phyloP scores from a whole-genome alignment of 2,888 invertebrate species.

The Dastarcus helophoroides region DNA sequence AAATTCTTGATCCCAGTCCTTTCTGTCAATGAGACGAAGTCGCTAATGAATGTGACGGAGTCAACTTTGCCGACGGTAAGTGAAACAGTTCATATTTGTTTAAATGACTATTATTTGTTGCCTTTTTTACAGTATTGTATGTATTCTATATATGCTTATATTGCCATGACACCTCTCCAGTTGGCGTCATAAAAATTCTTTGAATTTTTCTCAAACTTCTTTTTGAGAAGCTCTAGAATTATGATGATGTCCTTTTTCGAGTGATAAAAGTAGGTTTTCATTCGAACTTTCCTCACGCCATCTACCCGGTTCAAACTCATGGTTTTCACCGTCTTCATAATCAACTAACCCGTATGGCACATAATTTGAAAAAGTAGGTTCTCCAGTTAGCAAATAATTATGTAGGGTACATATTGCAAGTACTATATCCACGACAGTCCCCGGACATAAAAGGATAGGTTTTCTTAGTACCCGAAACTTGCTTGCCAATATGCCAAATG shows the following conservation, averaged over 20 bases:
- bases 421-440: slow-evolving; percentile 1
- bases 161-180: slow-evolving; percentile 2
- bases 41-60: too few species aligned
- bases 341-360: not conserved
- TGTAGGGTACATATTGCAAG: too few species aligned
- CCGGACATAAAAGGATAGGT: not conserved
- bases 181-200: slow-evolving; percentile 1
- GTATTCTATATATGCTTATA: slow-evolving; percentile 1
- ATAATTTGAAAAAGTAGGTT: slow-evolving; percentile 1
- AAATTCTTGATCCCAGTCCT: too few species aligned
- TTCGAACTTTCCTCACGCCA: slow-evolving; percentile 1
- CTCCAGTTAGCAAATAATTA: slow-evolving; percentile 1
- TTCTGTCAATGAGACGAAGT: too few species aligned
- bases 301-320: too few species aligned
- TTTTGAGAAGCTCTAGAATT: slow-evolving; percentile 1
- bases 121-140: too few species aligned
- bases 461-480: too few species aligned
- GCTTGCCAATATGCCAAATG: slow-evolving; percentile 1
- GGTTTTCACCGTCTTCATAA: not conserved
- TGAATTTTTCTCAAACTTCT: slow-evolving; percentile 1
- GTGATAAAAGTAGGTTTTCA: slow-evolving; percentile 1
- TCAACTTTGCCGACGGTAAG: too few species aligned
- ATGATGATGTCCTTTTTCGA: not conserved
- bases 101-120: too few species aligned
- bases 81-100: too few species aligned